phyloP scores from a whole-genome alignment of 2,888 invertebrate species.

The Pimpla rufipes region DNA sequence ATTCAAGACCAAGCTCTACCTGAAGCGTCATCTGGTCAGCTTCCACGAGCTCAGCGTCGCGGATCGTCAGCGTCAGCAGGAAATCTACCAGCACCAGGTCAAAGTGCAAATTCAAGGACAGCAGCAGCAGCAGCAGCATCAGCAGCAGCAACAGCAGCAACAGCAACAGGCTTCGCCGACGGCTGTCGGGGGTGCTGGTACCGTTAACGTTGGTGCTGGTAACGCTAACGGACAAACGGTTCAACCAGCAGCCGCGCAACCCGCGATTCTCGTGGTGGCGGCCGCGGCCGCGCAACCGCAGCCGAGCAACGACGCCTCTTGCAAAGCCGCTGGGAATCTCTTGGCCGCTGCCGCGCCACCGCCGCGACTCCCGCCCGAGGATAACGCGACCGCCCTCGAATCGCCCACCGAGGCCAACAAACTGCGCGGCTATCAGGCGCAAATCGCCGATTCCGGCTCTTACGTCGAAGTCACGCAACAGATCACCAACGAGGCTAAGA shows the following conservation, averaged over 20 bases:
- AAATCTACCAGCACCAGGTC: conserved; percentile 83
- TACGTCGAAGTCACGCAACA: conserved; percentile 78
- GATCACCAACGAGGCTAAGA: conserved; percentile 78
- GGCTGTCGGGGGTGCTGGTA: neutral
- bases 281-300: conserved; percentile 46
- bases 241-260: conserved; percentile 42
- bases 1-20: conserved; percentile 89
- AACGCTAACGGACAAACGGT: conserved; percentile 53
- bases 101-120: conserved; percentile 76
- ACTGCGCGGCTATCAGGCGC: conserved; percentile 79
- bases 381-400: conserved; percentile 59
- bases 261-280: conserved; percentile 28
- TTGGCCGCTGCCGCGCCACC: conserved; percentile 51
- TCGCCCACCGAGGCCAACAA: conserved; percentile 51
- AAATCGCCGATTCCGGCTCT: conserved; percentile 75
- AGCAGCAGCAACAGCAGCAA: conserved; percentile 37
- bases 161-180: conserved; percentile 53
- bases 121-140: conserved; percentile 66
- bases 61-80: conserved; percentile 83
- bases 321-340: conserved; percentile 5
- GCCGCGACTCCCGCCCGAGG: conserved; percentile 67
- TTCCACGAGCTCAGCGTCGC: conserved; percentile 86
- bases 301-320: conserved; percentile 14
- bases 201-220: conserved; percentile 31
- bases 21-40: conserved; percentile 88